phyloP scores from a whole-genome alignment of 2,888 invertebrate genomes.

The Augiades crinisus region DNA sequence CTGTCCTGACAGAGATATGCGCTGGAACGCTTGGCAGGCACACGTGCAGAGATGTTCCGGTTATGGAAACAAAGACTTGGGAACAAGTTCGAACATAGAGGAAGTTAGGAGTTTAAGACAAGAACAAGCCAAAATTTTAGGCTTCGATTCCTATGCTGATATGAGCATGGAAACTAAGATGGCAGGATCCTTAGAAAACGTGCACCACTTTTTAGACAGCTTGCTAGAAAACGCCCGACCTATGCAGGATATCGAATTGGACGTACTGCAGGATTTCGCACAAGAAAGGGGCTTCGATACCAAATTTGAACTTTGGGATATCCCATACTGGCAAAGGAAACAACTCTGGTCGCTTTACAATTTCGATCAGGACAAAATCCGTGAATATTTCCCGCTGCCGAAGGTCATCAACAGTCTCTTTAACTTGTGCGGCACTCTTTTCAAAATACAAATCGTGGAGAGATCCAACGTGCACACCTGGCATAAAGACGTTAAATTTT shows the following conservation, averaged over 20 bases:
- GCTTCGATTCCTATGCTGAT: slow-evolving; percentile 89
- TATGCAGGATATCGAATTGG: slow-evolving; percentile 88
- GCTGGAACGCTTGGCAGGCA: slow-evolving; percentile 94
- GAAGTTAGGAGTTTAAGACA: slow-evolving; percentile 86
- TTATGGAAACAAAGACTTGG: slow-evolving; percentile 81
- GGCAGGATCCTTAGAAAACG: slow-evolving; percentile 90
- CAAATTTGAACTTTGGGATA: slow-evolving; percentile 89
- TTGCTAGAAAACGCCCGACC: slow-evolving; percentile 86
- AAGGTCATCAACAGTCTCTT: slow-evolving; percentile 91
- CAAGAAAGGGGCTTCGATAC: slow-evolving; percentile 85
- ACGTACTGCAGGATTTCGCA: slow-evolving; percentile 87
- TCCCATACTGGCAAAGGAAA: slow-evolving; percentile 93
- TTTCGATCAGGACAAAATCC: slow-evolving; percentile 86
- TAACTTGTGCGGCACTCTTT: slow-evolving; percentile 87
- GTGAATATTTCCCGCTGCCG: slow-evolving; percentile 91
- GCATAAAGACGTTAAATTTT: slow-evolving; percentile 93
- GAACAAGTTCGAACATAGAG: slow-evolving; percentile 89
- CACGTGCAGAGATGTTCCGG: slow-evolving; percentile 86
- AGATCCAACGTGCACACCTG: slow-evolving; percentile 85
- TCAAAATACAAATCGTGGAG: slow-evolving; percentile 88
- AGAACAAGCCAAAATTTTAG: slow-evolving; percentile 88
- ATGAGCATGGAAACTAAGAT: slow-evolving; percentile 97
- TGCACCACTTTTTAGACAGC: slow-evolving; percentile 85
- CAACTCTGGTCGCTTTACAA: slow-evolving; percentile 85
- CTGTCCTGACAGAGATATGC: slow-evolving; percentile 88